phyloP scores from a whole-genome alignment of 2,797 vertebrate species.

The Dendrocincla fuliginosa region DNA sequence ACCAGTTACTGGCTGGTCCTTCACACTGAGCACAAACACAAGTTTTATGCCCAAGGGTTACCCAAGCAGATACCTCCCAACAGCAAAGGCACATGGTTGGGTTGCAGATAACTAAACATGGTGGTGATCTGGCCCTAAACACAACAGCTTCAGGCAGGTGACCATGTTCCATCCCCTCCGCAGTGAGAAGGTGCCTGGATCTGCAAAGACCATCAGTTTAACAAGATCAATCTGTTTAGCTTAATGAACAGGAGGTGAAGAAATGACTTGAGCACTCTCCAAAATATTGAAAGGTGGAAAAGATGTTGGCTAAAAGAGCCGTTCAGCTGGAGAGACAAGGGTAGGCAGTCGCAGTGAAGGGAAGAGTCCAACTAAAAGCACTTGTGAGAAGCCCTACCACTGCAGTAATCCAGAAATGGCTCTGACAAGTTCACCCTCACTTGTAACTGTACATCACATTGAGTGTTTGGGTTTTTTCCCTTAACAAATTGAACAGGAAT shows the following conservation, averaged over 20 bases:
- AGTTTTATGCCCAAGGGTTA: not conserved
- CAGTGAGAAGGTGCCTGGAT: not conserved
- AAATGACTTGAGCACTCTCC: conserved; percentile 34
- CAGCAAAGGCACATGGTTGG: not conserved
- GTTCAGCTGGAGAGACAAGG: not conserved
- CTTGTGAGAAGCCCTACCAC: not conserved
- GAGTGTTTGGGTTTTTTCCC: conserved; percentile 48
- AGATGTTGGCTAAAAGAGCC: not conserved
- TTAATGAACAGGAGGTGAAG: conserved; percentile 51
- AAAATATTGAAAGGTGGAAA: conserved; percentile 29
- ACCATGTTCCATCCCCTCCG: not conserved
- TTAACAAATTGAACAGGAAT: conserved; percentile 54
- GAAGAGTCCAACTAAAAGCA: not conserved
- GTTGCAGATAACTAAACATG: not conserved
- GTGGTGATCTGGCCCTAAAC: not conserved
- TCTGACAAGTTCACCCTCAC: conserved; percentile 17
- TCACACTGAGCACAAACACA: fast-evolving
- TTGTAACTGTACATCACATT: conserved; percentile 11
- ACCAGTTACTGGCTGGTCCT: not conserved
- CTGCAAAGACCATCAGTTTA: not conserved
- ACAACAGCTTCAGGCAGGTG: not conserved
- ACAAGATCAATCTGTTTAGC: not conserved
- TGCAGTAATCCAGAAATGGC: conserved; percentile 14
- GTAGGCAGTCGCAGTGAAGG: not conserved
- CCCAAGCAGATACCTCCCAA: not conserved